Base-by-base conservation (phyloP, 2,797 vertebrate species). In the Sebastes umbrosus region DNA sequence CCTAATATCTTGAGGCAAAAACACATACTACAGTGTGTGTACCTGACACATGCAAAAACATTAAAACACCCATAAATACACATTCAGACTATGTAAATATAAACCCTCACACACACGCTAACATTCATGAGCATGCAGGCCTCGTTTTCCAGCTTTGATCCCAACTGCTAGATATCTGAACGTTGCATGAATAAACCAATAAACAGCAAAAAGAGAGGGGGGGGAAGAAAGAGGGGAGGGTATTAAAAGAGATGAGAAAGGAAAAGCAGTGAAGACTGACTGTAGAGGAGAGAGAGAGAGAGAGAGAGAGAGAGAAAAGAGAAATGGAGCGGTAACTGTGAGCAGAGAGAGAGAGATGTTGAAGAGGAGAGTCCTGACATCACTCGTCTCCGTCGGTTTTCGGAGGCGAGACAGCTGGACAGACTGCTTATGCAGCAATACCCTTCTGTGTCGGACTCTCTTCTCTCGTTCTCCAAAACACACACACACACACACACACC, bases 391-490 rank as follows among this genome's bases (percentile, higher is more conserved):
- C 1, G 39, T 70, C 12, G 80, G 62, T 88, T 90, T 86, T 89
- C 65, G 29, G 75, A 90, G 83, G 82, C 75, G 65, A 93, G 93
- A 94, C 93, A 92, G 90, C 84, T 88, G 91, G 90, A 92, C 93
- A 88, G 87, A 88, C 90, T 95, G 93, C 92, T 95, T 94, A 95
- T 94, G 85, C 93, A 92, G 93, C 92, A 90, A 94, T 93, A 92
- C 90, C 93, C 94, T 94, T 93, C 86, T 86, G 90, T 90, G 93
- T 90, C 88, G 29, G 74, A 55, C 83, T 75, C 75, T 69, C 77
- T 72, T 64, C 60, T 58, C 29, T 60, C 67, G 62, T 13, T 69
- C 79, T 22, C 69, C 70, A 55, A 32, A 25, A 16, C 52, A 27
- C 36, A 34, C 77, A 71, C 77, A 62, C 59, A 36, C 62, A 57